Base-by-base conservation (phyloP, 2,888 invertebrate species). In the Hypomecis punctinalis region DNA sequence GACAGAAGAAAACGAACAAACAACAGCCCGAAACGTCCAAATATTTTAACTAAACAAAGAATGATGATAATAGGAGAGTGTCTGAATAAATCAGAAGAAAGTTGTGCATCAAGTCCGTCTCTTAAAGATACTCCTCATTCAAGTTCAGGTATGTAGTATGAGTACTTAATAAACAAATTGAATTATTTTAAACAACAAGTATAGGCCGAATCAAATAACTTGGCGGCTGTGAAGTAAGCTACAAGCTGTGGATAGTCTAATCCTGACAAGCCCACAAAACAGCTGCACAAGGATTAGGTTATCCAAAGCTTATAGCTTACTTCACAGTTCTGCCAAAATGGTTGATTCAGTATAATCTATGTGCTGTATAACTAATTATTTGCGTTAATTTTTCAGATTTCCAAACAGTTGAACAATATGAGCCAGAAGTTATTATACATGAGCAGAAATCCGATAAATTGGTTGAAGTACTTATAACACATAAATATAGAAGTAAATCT, bases 391-490 rank as follows among this genome's bases (percentile, higher is more conserved):
- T 46, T 13, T 9, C 46, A 46, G 46, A 46, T 46, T 46, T 13
- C 13, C 46, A 46, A 46, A 46, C 46, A 13, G 8, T 46, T 8
- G 8, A 13, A 46, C 23, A 46, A 10, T 5, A 48, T 33, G 48
- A 35, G 35, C 48, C 48, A 9, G 48, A 48, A 48, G n/a, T n/a
- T n/a, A 6, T 10, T 35, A 9, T 48, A 48, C 35, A 35, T 48
- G 48, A 48, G 10, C 35, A 48, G 35, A 35, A 48, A n/a, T 35
- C 35, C 33, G 35, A 33, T 48, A 48, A 48, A 48, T 33, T 35
- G 35, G 35, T 48, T 48, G 35, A 48, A 48, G 48, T 35, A 48
- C 35, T 48, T 48, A 9, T 35, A 6, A 35, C 48, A 48, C 33
- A 48, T 10, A 48, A 48, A 10, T 48, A 35, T 35, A 48, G 48